These are phyloP conservation scores for Grammomys surdaster DNA, from an alignment of 2,113 vertebrate species.

Conservation along the genomic window DNA sequence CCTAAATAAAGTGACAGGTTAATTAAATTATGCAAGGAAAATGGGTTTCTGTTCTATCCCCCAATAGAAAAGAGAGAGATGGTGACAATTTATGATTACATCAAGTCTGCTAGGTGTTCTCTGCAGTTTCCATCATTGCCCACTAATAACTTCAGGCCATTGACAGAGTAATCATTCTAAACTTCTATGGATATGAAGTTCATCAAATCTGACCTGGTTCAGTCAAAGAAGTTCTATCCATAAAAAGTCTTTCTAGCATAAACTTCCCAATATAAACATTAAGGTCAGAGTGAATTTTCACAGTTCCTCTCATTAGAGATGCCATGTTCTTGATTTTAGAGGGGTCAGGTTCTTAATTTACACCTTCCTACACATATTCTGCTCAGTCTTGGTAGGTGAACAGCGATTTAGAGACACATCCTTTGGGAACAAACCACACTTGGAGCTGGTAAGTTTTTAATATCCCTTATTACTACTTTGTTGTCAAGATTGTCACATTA, in stretches of 20 bases:
- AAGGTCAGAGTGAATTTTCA: slow-evolving; percentile 21
- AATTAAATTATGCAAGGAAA: slow-evolving; percentile 82
- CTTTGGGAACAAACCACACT: not conserved
- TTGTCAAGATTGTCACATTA: slow-evolving; percentile 37
- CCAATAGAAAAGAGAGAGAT: slow-evolving; percentile 46
- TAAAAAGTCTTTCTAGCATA: slow-evolving; percentile 64
- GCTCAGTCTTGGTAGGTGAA: not conserved
- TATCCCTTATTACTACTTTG: slow-evolving; percentile 35
- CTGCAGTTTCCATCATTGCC: slow-evolving; percentile 17
- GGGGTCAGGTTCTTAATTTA: not conserved
- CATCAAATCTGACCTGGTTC: slow-evolving; percentile 69
- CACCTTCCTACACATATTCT: not conserved
- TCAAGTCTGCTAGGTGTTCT: slow-evolving; percentile 42
- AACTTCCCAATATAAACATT: not conserved
- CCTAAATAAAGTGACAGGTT: slow-evolving; percentile 76
- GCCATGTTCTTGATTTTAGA: not conserved
- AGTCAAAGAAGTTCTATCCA: slow-evolving; percentile 51
- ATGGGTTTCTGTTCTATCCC: slow-evolving; percentile 61
- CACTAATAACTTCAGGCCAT: slow-evolving; percentile 73
- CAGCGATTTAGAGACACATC: slow-evolving; percentile 20
- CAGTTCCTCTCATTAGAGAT: slow-evolving; percentile 56
- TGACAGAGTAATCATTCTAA: slow-evolving; percentile 63
- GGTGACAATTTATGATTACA: slow-evolving; percentile 78
- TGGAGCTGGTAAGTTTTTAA: slow-evolving; percentile 42
- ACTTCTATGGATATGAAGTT: slow-evolving; percentile 67